A percentile compares a stretch with the other conserved stretches of the same genome.
phyloP scores from a whole-genome alignment of 92 coral and sea anemone species.

The Diadumene lineata region DNA sequence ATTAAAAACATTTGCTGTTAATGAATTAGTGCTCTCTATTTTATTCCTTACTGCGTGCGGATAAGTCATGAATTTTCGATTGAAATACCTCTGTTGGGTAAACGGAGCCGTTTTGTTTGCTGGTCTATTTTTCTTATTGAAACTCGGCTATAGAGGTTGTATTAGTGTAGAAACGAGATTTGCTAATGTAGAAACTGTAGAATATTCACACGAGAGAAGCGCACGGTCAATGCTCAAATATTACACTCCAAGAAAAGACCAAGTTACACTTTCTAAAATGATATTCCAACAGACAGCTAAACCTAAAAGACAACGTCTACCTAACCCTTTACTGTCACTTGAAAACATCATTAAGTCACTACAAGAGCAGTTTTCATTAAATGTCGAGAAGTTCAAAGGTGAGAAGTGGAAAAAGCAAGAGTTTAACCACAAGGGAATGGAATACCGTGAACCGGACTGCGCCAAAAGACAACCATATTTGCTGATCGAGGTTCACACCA shows the following conservation, averaged over 20 bases:
- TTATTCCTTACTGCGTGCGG: no score
- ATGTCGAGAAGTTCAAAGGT: not conserved
- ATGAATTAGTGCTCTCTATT: not conserved
- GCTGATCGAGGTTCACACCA: constrained; percentile 46
- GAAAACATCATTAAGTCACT: not conserved
- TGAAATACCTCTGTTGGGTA: not conserved
- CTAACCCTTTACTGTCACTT: not conserved
- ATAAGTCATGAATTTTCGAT: not conserved
- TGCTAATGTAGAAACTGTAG: not conserved
- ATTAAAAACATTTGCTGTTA: not conserved
- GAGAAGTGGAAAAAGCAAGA: not conserved
- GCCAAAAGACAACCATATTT: constrained; percentile 15
- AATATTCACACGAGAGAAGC: not conserved
- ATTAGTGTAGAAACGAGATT: not conserved
- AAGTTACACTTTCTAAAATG: not conserved
- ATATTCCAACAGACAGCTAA: not conserved
- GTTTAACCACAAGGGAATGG: not conserved
- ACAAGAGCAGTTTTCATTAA: not conserved
- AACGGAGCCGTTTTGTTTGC: not conserved
- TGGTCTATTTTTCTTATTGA: not conserved
- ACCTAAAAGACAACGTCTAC: not conserved
- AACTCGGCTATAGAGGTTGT: not conserved
- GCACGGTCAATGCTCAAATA: not conserved
- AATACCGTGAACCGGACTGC: not conserved
- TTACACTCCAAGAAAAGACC: not conserved